Percentiles rank a stretch among this genome's conserved stretches.
These are phyloP conservation scores for Agrotis clavis DNA, from an alignment of 2,888 invertebrate genomes.

Conservation along the genomic window DNA sequence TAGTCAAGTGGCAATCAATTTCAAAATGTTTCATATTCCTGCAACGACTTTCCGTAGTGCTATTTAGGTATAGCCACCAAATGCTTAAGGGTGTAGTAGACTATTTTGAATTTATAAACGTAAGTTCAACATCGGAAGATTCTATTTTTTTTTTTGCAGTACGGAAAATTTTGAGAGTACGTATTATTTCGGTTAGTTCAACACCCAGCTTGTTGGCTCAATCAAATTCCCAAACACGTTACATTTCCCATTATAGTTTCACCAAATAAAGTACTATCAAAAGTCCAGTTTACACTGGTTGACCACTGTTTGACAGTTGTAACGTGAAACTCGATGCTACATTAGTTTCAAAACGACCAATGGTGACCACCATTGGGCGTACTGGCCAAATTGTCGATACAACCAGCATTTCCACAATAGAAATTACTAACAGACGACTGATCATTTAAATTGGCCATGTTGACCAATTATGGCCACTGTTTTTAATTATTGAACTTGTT, in stretches of 20 bases:
- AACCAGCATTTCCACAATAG: conserved; percentile 35
- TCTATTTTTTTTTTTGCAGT: too few species aligned
- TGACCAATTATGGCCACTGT: conserved; percentile 30
- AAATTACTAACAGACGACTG: conserved; percentile 38
- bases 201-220: too few species aligned
- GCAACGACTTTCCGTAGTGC: too few species aligned
- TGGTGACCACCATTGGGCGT: conserved; percentile 5
- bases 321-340: conserved; percentile 36
- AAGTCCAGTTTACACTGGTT: conserved; percentile 25
- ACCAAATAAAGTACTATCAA: conserved; percentile 14
- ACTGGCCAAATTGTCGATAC: conserved; percentile 31
- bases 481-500: conserved; percentile 40
- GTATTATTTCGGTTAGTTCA: neutral
- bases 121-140: too few species aligned
- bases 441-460: conserved; percentile 10
- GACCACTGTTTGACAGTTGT: conserved; percentile 20
- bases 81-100: too few species aligned
- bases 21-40: neutral
- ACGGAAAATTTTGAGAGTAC: neutral
- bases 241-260: conserved; percentile 15
- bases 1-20: neutral
- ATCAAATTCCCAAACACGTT: neutral
- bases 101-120: too few species aligned
- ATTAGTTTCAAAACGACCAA: conserved; percentile 39
- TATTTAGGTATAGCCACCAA: too few species aligned